Evolutionary conservation across 1,140 invertebrate genomes (phyloP).

Genomic region (Portunus trituberculatus): DNA sequence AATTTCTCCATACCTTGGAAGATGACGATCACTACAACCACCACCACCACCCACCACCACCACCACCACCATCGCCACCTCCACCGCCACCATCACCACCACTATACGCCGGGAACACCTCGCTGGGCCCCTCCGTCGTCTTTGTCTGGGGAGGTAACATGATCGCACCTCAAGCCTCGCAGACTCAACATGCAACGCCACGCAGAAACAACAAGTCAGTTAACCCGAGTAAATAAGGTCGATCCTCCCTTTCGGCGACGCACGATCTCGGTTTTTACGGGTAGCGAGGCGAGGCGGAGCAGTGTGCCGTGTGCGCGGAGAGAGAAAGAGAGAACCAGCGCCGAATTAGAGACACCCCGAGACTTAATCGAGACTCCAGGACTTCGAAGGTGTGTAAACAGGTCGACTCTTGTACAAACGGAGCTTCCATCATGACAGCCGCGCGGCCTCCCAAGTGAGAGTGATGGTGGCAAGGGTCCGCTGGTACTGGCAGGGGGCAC

Average conservation of each 20-base stretch:
- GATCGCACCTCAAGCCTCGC: background rate
- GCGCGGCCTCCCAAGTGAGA: background rate
- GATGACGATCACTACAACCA: background rate
- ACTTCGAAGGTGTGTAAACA: too few species aligned
- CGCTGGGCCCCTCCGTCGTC: background rate
- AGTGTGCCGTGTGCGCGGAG: too few species aligned
- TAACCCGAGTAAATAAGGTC: too few species aligned
- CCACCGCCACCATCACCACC: background rate
- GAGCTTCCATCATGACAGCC: background rate
- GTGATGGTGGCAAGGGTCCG: background rate
- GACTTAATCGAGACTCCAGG: too few species aligned
- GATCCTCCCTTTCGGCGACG: too few species aligned
- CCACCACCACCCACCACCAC: background rate
- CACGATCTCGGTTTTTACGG: too few species aligned
- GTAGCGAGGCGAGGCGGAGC: too few species aligned
- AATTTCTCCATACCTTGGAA: background rate
- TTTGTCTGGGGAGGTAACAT: background rate
- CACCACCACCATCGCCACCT: background rate
- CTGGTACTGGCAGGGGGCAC: background rate
- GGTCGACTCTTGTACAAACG: background rate
- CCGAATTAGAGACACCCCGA: too few species aligned
- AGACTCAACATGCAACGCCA: background rate
- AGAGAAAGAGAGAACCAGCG: too few species aligned
- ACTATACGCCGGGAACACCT: background rate
- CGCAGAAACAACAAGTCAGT: too few species aligned